Base-by-base conservation (phyloP, 2,113 vertebrate genomes). In the Engystomops pustulosus region DNA sequence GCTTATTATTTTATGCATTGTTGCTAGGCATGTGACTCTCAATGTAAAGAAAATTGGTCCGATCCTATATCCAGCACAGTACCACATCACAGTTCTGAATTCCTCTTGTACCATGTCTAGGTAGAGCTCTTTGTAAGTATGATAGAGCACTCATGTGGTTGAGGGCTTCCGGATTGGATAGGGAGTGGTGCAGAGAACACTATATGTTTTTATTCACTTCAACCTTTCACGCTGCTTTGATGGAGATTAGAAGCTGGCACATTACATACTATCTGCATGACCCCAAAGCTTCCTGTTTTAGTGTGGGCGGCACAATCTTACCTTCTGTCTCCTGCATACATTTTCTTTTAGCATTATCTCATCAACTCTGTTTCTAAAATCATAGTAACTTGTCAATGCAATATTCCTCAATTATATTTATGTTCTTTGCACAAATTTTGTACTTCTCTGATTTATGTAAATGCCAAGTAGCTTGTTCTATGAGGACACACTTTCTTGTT, bases 251-350 rank as follows among this genome's bases (percentile, higher is more conserved):
- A 30, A 68, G 62, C 38, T 70, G 47, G 47, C 30, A 51, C n/a
- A 27, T 44, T 55, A n/a, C 32, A 41, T 69, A 41, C 60, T 12
- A 69, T 70, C 38, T 69, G 34, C 70, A 36, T 55, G 75, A 85
- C 83, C 83, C 74, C 75, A 84, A 77, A 70, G 65, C 83, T 85
- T 85, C 83, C 83, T 79, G 83, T 85, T 65, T 53, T 68, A 12
- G 69, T 47, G 83, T 85, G 62, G 83, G 83, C 12, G 45, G 72
- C 45, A 76, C 68, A 62, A 72, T 68, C 60, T 17, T 68, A 67
- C 9, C 12, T 77, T 84, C 20, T 53, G 71, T 84, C 55, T n/a
- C 20, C 11, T 83, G 30, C 47, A 81, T 70, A 36, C 15, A 53
- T 70, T 15, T 58, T n/a, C 20, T 34, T 30, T 7, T 15, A 69